Evolutionary conservation across 1,140 invertebrate species (phyloP), one percentile per base, ranked within the genome.

Genomic region (Schlechtendalia chinensis): DNA sequence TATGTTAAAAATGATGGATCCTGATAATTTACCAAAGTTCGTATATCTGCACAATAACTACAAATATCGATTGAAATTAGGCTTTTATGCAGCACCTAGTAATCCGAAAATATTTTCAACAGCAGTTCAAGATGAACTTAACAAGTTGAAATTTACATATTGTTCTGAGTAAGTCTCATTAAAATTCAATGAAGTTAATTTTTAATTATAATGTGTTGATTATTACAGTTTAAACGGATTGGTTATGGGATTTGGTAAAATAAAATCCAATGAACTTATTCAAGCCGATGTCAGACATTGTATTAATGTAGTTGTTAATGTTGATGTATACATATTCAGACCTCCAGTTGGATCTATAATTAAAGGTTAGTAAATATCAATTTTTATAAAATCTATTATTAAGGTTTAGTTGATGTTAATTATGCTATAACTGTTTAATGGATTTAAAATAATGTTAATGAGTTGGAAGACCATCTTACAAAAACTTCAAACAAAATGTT

Each of bases 31-130:
- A 50, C 74, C 74, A 1, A 32, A 58, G 16, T 61, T 50, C 47
- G 74, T 79, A n/a, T 61, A 59, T 24, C 16, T 79, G 5, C 58
- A 79, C 39, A 79, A 79, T 24, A 50, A 79, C 58, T 39, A 79
- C 39, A 79, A 58, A 19, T 79, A 50, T 8, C 39, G 22, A 45
- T 61, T 79, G 32, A 79, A 79, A 47, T 61, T 79, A 14, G 74
- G 74, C 0, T 79, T 79, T 29, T 61, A 59, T 1, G 74, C 74
- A 1, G 74, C 74, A 0, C 74, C 74, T 4, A 79, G 74, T 47
- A 79, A 79, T 59, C 74, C 56, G 19, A 79, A 79, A 79, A 24
- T n/a, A 19, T 79, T 79, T 79, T 79, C 74, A 12, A 79, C 61
- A n/a, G 22, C 74, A 27, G 24, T 79, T 12, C 61, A 14, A 27